Evolutionary conservation across 2,113 vertebrate species (phyloP).

Genomic region (Tupaia tana): DNA sequence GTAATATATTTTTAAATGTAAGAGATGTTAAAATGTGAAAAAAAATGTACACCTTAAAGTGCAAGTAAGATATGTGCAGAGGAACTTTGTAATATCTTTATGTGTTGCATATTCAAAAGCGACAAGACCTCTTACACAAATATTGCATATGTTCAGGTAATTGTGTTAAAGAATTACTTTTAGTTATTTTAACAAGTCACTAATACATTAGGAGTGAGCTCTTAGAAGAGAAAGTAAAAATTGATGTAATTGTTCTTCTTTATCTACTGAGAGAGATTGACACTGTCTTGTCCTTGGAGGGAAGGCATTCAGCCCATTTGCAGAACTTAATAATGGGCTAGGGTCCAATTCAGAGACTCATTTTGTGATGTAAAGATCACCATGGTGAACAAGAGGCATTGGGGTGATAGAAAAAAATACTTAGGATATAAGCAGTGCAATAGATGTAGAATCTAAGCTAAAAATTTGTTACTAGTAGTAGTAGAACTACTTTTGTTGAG

Average conservation of each 20-base stretch:
- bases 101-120: not conserved
- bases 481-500: slow-evolving; percentile 9
- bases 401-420: not conserved
- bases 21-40: not conserved
- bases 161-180: not conserved
- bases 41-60: not conserved
- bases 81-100: not conserved
- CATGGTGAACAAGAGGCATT: not conserved
- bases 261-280: not conserved
- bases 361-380: not conserved
- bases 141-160: not conserved
- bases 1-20: not conserved
- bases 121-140: not conserved
- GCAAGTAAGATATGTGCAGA: not conserved
- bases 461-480: not conserved
- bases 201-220: not conserved
- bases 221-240: not conserved
- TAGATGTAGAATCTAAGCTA: not conserved
- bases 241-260: not conserved
- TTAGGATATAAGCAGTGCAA: not conserved
- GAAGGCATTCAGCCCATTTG: not conserved
- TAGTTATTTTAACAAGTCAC: not conserved
- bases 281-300: not conserved
- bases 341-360: not conserved
- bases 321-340: not conserved